Base-by-base conservation (phyloP, 2,113 vertebrate genomes). In the Cyphomyrus discorhynchus region DNA sequence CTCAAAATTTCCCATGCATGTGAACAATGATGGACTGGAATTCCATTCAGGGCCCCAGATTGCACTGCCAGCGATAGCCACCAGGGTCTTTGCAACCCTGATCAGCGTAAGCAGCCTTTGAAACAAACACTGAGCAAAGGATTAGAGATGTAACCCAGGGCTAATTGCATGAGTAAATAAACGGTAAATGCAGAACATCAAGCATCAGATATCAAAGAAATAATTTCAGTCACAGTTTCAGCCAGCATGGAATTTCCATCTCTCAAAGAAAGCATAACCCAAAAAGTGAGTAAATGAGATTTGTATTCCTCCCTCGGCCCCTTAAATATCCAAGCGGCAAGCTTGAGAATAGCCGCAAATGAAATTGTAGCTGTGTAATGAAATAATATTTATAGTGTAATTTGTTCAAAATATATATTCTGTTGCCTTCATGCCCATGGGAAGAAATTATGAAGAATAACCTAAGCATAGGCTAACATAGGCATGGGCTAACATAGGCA, bases 391-490 rank as follows among this genome's bases (percentile, higher is more conserved):
- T 90, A 87, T 86, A 74, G 46, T 74, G 84, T 86, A 52, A 90
- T 90, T 87, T 52, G 53, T 45, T 74, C 10, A 53, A 88, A 87
- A 80, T 53, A 90, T 35, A 77, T 87, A 27, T 77, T 80, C 35
- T 56, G 49, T 56, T 66, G 77, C 27, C 46, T 90, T 42, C 27
- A 35, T 74, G 74, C 58, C 84, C 62, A 74, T 35, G 86, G 49
- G 85, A 80, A 6, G 21, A 90, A 56, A 89, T 42, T 87, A 70
- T 88, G 89, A 86, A 92, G 87, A 86, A 0, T 93, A 92, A 93
- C 90, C n/a, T 93, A 90, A 90, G 83, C 93, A 94, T 90, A 90
- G 87, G 53, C 53, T 56, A 21, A 21, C 53, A 56, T 6, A 19
- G 52, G 17, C 52, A 21, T 53, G 0, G 50, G 15, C 50, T 53